Base-by-base conservation (phyloP, 2,797 vertebrate genomes). In the Esox masquinongy region DNA sequence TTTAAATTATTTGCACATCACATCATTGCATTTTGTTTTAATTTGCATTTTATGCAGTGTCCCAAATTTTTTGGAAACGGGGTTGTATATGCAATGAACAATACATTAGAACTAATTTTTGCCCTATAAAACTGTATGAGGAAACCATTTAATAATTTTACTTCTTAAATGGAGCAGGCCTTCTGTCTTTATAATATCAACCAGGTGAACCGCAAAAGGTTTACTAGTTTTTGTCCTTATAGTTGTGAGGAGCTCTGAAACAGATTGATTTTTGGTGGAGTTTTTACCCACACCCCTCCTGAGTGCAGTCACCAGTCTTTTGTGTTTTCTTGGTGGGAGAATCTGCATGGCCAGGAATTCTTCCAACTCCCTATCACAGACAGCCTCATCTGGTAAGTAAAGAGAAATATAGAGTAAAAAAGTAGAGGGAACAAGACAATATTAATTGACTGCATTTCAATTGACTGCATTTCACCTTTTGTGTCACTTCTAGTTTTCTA, bases 281-380 rank as follows among this genome's bases (percentile, higher is more conserved):
- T 8, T 11, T 61, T 47, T 61, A 2, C 56, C 56, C 8, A 11
- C 53, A 61, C 1, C 24, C 36, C 34, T 73, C 34, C 36, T 73
- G 22, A 73, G 56, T 36, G 24, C 16, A 11, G 12, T 39, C n/a
- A 61, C 22, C 6, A 80, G 59, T 59, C 50, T 73, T 24, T 34
- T 70, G 14, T 68, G 9, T 51, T 70, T 83, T 47, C 22, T 83
- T 16, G 2, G 50, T 29, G 73, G 16, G 7, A 83, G 36, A 11
- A 26, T 34, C 26, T 77, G 75, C 24, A 14, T 59, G 11, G 34
- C 29, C 70, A 77, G 31, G 34, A 73, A 83, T 19, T 73, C 59
- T 34, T 78, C 73, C 61, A 83, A 39, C 29, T 71, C 75, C 24
- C 22, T 17, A 34, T 75, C 70, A 14, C 81, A 83, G 34, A 67